A percentile compares a stretch with the other conserved stretches of the same genome.
Evolutionary conservation across 1,140 invertebrate genomes (phyloP).

Genomic region (Dolichoris vasculosae): DNA sequence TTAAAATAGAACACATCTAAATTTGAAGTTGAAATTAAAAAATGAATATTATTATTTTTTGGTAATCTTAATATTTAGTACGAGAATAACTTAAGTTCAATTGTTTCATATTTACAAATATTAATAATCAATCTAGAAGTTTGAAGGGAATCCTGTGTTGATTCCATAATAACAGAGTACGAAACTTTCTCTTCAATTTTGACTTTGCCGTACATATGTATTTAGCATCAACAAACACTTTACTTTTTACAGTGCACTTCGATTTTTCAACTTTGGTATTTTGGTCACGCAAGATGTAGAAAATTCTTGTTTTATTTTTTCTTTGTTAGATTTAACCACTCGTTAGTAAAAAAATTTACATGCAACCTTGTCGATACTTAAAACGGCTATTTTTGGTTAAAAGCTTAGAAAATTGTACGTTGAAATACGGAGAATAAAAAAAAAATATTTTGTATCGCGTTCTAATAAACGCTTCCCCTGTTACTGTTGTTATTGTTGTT

Average conservation of each 20-base stretch:
- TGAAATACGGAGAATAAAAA: background rate
- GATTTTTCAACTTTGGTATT: background rate
- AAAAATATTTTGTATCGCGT: background rate
- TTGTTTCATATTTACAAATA: background rate
- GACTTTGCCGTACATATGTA: background rate
- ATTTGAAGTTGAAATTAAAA: background rate
- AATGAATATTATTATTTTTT: no score
- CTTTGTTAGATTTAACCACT: background rate
- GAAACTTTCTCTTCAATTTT: background rate
- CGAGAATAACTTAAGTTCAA: background rate
- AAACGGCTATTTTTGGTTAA: background rate
- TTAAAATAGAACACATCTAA: background rate
- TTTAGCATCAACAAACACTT: conserved; percentile 9
- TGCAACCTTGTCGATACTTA: background rate
- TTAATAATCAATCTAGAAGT: background rate
- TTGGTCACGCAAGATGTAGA: conserved; percentile 14
- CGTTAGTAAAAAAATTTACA: background rate
- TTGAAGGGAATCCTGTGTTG: background rate
- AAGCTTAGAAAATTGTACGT: background rate
- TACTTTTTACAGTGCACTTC: background rate
- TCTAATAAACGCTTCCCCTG: background rate
- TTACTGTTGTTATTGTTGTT: background rate
- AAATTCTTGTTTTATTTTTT: background rate
- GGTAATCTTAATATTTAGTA: background rate
- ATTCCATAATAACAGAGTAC: background rate